phyloP scores from a whole-genome alignment of 2,888 invertebrate species.

The Dicyrtoma fusca region DNA sequence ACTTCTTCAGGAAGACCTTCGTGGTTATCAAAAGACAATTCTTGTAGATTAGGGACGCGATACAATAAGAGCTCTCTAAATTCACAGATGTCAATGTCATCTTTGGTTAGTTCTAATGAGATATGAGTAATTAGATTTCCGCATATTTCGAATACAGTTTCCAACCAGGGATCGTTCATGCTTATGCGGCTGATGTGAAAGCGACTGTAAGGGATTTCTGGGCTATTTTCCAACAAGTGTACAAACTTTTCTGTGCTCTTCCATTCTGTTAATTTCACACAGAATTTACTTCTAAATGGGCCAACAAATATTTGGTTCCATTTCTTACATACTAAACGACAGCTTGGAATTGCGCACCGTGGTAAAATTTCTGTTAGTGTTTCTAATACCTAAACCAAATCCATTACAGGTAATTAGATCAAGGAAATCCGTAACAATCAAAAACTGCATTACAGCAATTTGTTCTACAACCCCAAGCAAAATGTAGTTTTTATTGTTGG shows the following conservation, averaged over 20 bases:
- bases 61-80: constrained; percentile 41
- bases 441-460: too few species aligned
- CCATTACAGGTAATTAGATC: too few species aligned
- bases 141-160: constrained; percentile 44
- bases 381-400: constrained; percentile 45
- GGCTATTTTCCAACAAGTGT: constrained; percentile 29
- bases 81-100: constrained; percentile 47
- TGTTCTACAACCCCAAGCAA: not conserved
- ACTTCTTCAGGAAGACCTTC: constrained; percentile 47
- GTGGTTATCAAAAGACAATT: constrained; percentile 42
- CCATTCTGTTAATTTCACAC: constrained; percentile 41
- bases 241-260: constrained; percentile 42
- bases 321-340: constrained; percentile 44
- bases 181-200: constrained; percentile 43
- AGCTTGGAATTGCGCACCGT: constrained; percentile 34
- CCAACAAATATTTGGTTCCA: constrained; percentile 44
- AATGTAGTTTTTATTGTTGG: not conserved
- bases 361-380: constrained; percentile 37
- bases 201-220: constrained; percentile 43
- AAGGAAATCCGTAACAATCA: too few species aligned
- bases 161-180: constrained; percentile 42
- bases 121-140: constrained; percentile 41
- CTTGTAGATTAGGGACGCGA: constrained; percentile 43
- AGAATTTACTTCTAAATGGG: constrained; percentile 36
- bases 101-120: constrained; percentile 41